Evolutionary conservation across 2,888 invertebrate genomes (phyloP), one percentile per base, ranked within the genome.

Genomic region (Drosophila melanocephala): DNA sequence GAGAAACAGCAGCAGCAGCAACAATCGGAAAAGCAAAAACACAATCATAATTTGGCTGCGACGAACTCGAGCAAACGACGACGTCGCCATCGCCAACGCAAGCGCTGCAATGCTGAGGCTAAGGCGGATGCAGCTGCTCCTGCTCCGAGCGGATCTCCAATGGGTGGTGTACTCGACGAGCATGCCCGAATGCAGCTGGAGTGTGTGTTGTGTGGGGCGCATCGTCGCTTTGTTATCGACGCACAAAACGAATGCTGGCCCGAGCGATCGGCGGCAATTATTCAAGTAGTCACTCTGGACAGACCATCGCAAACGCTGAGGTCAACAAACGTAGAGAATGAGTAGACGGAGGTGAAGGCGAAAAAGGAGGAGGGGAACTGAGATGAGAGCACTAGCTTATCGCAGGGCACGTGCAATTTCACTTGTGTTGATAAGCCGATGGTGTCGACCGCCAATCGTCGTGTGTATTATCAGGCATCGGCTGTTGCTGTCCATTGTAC

Each of bases 241-340:
- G 61, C 83, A 0, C 75, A 89, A 1, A 91, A 92, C 63, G 90
- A 90, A 39, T 91, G 93, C 72, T 94, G 94, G 94, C 44, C 91
- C 1, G 93, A 93, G 64, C 91, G 92, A 55, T 62, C 86, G 0
- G 80, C 90, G n/a, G 90, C 93, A 0, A 71, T 93, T 12, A 89
- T 80, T 2, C 88, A 92, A 52, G 77, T 78, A 26, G 7, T 84
- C 16, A 68, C 66, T 7, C 26, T 84, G 14, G 59, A 50, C 22
- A 53, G 42, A 33, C 52, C 58, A 16, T 16, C 22, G 19, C 32
- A 9, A 42, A 56, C 5, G 47, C 3, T 16, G 55, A 32, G 14
- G 50, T 50, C 14, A 28, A 3, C 14, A 28, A 57, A 39, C n/a
- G n/a, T 16, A 9, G 9, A 42, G n/a, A 42, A n/a, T 14, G 35